Evolutionary conservation across 2,113 vertebrate species (phyloP).

Genomic region (Chrysemys picta): DNA sequence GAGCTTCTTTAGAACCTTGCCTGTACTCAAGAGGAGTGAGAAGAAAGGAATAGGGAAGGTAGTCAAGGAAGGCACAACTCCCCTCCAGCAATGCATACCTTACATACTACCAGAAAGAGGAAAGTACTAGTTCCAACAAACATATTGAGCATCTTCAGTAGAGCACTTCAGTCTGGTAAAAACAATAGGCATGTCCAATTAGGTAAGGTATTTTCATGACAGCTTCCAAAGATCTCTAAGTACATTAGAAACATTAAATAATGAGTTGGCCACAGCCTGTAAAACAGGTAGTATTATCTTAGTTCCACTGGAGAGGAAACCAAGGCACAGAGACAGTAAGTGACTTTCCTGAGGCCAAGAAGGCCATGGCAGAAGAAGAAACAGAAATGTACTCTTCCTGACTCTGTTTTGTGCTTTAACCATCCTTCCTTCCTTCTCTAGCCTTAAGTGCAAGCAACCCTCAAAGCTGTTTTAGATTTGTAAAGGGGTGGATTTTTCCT

Average conservation of each 20-base stretch:
- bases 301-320: background rate
- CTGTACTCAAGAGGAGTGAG: background rate
- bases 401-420: background rate
- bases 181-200: background rate
- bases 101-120: background rate
- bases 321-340: background rate
- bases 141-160: background rate
- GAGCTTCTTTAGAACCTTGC: background rate
- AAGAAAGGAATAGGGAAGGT: background rate
- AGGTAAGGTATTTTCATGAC: background rate
- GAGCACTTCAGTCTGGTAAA: background rate
- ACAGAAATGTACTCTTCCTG: background rate
- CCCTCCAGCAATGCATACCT: background rate
- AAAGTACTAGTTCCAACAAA: background rate
- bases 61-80: background rate
- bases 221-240: background rate
- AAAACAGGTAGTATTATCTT: background rate
- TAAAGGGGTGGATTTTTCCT: background rate
- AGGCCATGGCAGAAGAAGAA: background rate
- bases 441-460: background rate
- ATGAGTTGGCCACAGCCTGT: background rate
- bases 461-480: background rate
- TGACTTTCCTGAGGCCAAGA: background rate
- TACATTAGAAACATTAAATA: background rate
- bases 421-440: background rate